Evolutionary conservation across 2,888 invertebrate genomes (phyloP).

Genomic region (Drosophila atroscutellata): DNA sequence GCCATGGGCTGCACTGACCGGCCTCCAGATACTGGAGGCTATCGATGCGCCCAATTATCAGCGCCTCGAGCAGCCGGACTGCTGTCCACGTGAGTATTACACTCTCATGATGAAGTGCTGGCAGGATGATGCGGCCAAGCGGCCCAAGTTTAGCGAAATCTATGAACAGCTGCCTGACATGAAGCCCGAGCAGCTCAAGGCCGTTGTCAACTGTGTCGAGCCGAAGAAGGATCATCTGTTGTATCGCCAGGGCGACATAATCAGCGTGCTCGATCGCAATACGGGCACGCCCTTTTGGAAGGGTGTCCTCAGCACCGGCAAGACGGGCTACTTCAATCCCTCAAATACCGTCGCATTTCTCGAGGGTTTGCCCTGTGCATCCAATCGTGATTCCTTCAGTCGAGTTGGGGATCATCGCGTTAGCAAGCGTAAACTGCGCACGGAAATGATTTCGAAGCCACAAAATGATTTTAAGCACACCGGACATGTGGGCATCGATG

Average conservation of each 20-base stretch:
- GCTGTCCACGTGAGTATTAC: constrained; percentile 97
- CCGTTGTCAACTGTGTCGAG: constrained; percentile 86
- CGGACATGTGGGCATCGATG: constrained; percentile 97
- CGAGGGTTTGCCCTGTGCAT: constrained; percentile 86
- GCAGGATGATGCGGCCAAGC: constrained; percentile 94
- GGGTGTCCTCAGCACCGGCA: constrained; percentile 94
- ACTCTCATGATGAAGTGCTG: constrained; percentile 97
- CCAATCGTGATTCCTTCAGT: constrained; percentile 87
- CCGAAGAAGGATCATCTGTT: constrained; percentile 90
- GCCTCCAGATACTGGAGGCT: constrained; percentile 96
- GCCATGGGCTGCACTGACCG: constrained; percentile 98
- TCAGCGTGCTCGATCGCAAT: constrained; percentile 95
- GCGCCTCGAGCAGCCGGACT: constrained; percentile 96
- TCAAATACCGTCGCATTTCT: constrained; percentile 94
- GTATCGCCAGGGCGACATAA: constrained; percentile 94
- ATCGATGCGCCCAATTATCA: constrained; percentile 97
- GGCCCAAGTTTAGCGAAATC: constrained; percentile 96
- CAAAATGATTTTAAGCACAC: constrained; percentile 99
- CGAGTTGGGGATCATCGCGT: constrained; percentile 86
- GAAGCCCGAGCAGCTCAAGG: constrained; percentile 96
- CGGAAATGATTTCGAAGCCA: constrained; percentile 98
- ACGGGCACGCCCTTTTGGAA: constrained; percentile 93
- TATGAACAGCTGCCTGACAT: constrained; percentile 91
- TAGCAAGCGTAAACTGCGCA: constrained; percentile 89
- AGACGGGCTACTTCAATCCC: constrained; percentile 97